Evolutionary conservation across 2,888 invertebrate genomes (phyloP).

Genomic region (Lypha dubia): DNA sequence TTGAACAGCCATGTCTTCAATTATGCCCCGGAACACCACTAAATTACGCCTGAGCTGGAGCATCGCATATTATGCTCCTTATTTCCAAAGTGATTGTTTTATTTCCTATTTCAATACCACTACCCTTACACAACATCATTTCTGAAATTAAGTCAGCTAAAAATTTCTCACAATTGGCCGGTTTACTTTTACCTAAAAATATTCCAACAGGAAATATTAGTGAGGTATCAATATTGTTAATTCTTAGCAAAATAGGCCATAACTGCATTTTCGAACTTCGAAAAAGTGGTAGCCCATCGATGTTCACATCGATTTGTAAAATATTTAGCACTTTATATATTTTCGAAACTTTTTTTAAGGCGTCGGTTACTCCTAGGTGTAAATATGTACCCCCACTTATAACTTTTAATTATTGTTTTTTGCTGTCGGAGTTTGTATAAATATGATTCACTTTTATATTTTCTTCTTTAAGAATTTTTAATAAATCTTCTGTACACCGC

Average conservation of each 20-base stretch:
- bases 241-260: conserved; percentile 29
- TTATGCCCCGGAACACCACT: conserved; percentile 38
- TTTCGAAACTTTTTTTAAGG: no score
- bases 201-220: conserved; percentile 33
- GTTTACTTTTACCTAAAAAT: conserved; percentile 40
- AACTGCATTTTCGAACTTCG: conserved; percentile 23
- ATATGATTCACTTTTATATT: no score
- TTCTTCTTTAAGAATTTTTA: no score
- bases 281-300: conserved; percentile 39
- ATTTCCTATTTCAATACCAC: not conserved
- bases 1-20: conserved; percentile 45
- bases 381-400: conserved; percentile 8
- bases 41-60: conserved; percentile 39
- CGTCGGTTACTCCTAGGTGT: not conserved
- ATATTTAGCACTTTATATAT: no score
- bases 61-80: conserved; percentile 41
- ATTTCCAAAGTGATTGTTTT: conserved; percentile 3
- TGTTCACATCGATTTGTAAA: no score
- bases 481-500: no score
- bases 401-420: no score
- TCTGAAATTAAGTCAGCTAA: conserved; percentile 25
- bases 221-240: conserved; percentile 18
- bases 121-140: not conserved
- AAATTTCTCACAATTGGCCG: conserved; percentile 21
- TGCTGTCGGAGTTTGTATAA: no score